Evolutionary conservation across 2,888 invertebrate genomes (phyloP), one percentile per base, ranked within the genome.

Genomic region (Branchinecta sandiegonensis): DNA sequence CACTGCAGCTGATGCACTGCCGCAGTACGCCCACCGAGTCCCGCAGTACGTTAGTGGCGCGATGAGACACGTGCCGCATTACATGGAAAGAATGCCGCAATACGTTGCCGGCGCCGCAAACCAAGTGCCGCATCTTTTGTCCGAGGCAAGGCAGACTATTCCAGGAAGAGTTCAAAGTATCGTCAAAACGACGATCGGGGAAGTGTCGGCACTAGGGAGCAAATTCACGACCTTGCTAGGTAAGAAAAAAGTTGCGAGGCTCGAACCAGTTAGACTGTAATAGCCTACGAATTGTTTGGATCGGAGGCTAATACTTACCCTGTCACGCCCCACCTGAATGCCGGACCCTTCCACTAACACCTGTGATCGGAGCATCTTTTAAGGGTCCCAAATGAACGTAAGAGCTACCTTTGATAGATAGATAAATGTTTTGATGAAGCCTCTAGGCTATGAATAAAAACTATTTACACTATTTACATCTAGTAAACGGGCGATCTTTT

Each of bases 1-100:
- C 14, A 17, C 63, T 17, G 63, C 63, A 17, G 63, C 63, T 56
- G 63, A 56, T 17, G 23, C 14, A 23, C 14, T 56, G 63, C 63
- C 63, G 23, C 63, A 56, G 23, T 56, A 56, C 63, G 63, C 63
- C 11, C 14, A 56, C n/a, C n/a, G 63, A 23, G 63, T 56, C 63
- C 63, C 63, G 23, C 63, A 56, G 10, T 56, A 56, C 23, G 11
- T 56, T n/a, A 23, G 14, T 17, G 23, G 10, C n/a, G 63, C 23
- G 8, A 56, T 56, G 11, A 56, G 23, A 9, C n/a, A 23, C 1
- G 63, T 56, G 9, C 63, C 63, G n/a, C 14, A 10, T 23, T 56
- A 56, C 23, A 56, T 56, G 63, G 63, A 23, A 1, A n/a, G 23
- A 56, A n/a, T 56, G 63, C 63, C 63, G n/a, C 63, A 56, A 56